Evolutionary conservation across 2,113 vertebrate genomes (phyloP), one percentile per base, ranked within the genome.

Genomic region (Stomatorhinus ivindoensis): DNA sequence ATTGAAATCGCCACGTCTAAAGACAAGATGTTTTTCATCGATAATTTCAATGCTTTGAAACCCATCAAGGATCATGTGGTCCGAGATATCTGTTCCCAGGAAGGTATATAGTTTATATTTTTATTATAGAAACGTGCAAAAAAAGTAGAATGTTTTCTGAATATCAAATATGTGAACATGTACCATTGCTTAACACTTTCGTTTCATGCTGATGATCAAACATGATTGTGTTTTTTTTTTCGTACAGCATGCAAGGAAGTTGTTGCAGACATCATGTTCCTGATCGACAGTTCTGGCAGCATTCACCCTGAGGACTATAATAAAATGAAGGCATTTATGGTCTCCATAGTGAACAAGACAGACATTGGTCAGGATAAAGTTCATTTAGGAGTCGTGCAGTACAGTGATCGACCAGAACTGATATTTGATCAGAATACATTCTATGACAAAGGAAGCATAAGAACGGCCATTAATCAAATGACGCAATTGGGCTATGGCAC

Each of bases 211-310:
- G 8, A 46, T 46, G 7, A 84, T 46, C 3, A 44, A 44, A 10
- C 42, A 10, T 84, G 24, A 46, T 47, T 10, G 31, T 39, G 15
- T 42, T 80, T 48, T 50, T 76, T 58, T 73, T 4, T 50, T 82
- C 92, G 90, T 31, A 24, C 90, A 97, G 97, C 89, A 55, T 97
- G 97, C 91, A 96, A 95, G 89, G 93, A 95, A 21, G 89, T 91
- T 61, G 94, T 94, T 89, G 95, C 95, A 4, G 97, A 98, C 89
- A 92, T 98, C 50, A 27, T 97, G 39, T 97, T 98, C 93, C 91
- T 97, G 91, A 93, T 97, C 9, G 97, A 98, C 88, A 95, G 96
- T 89, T 98, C 97, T 2, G 93, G 94, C 3, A 97, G 96, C 90
- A 97, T 98, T 86, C 1, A 88, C 0, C 0, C 39, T 0, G 0